Evolutionary conservation across 2,113 vertebrate species (phyloP).

Genomic region (Salvelinus alpinus): DNA sequence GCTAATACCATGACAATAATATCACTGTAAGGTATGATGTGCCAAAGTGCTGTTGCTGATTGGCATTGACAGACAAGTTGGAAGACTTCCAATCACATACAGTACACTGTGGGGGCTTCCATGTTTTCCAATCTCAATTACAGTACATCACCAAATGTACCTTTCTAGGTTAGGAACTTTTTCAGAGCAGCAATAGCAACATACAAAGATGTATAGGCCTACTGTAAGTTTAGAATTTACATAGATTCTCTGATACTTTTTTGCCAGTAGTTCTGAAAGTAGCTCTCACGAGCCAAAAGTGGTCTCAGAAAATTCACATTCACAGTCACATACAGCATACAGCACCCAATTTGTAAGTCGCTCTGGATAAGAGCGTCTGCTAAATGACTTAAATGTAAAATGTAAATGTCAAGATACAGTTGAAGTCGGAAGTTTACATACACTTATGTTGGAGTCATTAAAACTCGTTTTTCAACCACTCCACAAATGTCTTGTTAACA

Average conservation of each 20-base stretch:
- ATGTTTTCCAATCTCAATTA: slow-evolving; percentile 13
- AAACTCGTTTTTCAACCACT: too few relatives aligned
- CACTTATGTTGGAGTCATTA: too few relatives aligned
- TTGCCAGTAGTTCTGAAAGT: not conserved
- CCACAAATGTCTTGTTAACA: too few relatives aligned
- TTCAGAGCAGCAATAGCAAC: slow-evolving; percentile 5
- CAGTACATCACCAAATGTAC: slow-evolving; percentile 21
- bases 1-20: slow-evolving; percentile 20
- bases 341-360: too few relatives aligned
- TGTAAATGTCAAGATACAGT: too few relatives aligned
- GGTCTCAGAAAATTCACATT: too few relatives aligned
- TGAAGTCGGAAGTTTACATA: too few relatives aligned
- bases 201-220: not conserved
- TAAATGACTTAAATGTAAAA: too few relatives aligned
- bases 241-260: not conserved
- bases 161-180: not conserved
- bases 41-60: not conserved
- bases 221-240: not conserved
- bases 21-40: slow-evolving; percentile 1
- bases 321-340: too few relatives aligned
- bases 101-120: not conserved
- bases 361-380: too few relatives aligned
- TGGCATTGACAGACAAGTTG: slow-evolving; percentile 6
- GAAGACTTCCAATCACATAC: slow-evolving; percentile 14
- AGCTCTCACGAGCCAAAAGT: not conserved